These are phyloP conservation scores for Decapterus maruadsi DNA, from an alignment of 2,797 vertebrate species.

Conservation along the genomic window DNA sequence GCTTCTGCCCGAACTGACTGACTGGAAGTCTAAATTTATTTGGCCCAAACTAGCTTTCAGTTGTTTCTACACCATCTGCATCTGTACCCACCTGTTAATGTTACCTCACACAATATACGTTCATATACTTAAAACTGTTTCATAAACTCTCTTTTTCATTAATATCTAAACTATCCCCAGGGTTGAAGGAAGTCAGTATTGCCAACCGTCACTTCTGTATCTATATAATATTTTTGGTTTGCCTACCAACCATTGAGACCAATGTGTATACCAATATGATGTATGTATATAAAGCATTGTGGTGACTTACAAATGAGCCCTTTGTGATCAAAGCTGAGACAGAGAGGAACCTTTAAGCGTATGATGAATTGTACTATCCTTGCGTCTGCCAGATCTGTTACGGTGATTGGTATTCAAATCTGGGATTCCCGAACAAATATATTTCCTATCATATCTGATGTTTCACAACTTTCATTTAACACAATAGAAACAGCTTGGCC, in stretches of 20 bases:
- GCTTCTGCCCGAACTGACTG: neutral
- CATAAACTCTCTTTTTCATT: no score
- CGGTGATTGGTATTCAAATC: conserved; percentile 9
- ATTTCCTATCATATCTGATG: conserved; percentile 45
- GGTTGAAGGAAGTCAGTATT: neutral
- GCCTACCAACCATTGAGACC: neutral
- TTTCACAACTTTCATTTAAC: conserved; percentile 41
- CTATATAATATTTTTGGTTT: neutral
- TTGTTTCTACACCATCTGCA: neutral
- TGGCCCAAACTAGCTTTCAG: neutral
- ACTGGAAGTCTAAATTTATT: neutral
- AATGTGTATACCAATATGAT: neutral
- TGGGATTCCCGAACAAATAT: conserved; percentile 25
- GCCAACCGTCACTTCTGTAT: neutral
- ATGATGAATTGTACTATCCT: conserved; percentile 20
- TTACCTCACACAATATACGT: neutral
- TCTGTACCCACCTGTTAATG: neutral
- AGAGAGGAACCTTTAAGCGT: conserved; percentile 24
- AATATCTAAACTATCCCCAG: neutral
- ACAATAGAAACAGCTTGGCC: conserved; percentile 30
- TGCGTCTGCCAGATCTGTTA: conserved; percentile 12
- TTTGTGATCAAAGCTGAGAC: conserved; percentile 10
- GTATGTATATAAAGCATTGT: neutral
- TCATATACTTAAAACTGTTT: neutral
- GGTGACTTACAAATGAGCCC: neutral